Base-by-base conservation (phyloP, 1,140 invertebrate genomes). In the Heterodera carotae region DNA sequence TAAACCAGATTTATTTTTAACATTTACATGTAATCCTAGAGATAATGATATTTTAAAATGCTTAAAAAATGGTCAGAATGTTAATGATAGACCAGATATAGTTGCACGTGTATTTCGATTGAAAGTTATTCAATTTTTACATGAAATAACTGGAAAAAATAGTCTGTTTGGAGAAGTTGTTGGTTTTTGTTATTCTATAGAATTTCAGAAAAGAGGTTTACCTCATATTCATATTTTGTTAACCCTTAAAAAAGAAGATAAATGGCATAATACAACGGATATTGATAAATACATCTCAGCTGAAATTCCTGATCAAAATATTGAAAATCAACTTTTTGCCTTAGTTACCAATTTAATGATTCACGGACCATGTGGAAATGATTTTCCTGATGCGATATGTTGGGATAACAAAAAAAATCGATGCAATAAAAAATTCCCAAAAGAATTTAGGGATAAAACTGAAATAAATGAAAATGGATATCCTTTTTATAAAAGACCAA, bases 151-250 rank as follows among this genome's bases (percentile, higher is more conserved):
- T 66, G 27, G 27, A 66, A 66, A 66, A 66, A 66, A 66, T 31
- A 12, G 33, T 10, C 7, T 66, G 8, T 66, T 66, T 66, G 62
- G 62, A 10, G 62, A 66, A 66, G 18, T 66, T 31, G 33, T 15
- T 66, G 62, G 62, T 10, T 66, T 66, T 66, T 66, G 62, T 66
- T 66, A 33, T 29, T 29, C 33, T 10, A 33, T 66, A 10, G 62
- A 66, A 66, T 66, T 31, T 66, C 74, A 76, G 36, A 76, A 76
- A 78, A 29, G 74, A 76, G 74, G 74, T 7, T 25, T 76, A 31
- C 74, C 74, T 31, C 39, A 43, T 43, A 43, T 43, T 29, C 62
- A 66, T 66, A 10, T 66, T 10, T 4, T 66, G 33, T 2, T 66
- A 66, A 66, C 62, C 18, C 33, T 66, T 31, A 33, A 29, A 31